Base-by-base conservation (phyloP, 2,888 invertebrate species). In the Isoperla grammatica region DNA sequence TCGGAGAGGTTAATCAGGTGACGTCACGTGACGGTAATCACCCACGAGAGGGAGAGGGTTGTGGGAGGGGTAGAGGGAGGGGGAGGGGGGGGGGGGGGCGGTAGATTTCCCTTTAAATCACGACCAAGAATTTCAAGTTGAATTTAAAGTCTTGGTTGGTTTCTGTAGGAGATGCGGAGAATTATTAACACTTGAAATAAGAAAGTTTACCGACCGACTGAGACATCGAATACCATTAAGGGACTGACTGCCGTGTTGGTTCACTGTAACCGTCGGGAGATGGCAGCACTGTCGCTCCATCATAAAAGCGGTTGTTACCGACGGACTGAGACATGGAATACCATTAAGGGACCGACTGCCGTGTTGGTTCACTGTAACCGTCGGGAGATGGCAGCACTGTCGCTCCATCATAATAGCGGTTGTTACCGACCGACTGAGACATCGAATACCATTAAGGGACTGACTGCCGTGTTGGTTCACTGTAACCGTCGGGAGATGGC, bases 1-100 rank as follows among this genome's bases (percentile, higher is more conserved):
- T 29, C 29, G 29, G 29, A 29, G 53, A 19, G 53, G 53, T 53
- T 19, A 53, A 53, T 53, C 53, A 53, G n/a, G 50, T 37, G 39
- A 53, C 17, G 53, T 53, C 53, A 53, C 39, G 53, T 50, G 53
- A 39, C 53, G 19, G 39, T 53, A 39, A 50, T 50, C 50, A 50
- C 50, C 35, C 50, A 29, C 29, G 13, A 6, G 48, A 15, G n/a
- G n/a, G n/a, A n/a, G n/a, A n/a, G 46, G 46, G 46, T 15, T 17
- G 42, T n/a, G 42, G 42, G 4, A 11, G 42, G 42, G 42, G 9
- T 3, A 42, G 42, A 37, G 42, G 42, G 42, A 6, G n/a, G 42
- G 42, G 42, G 42, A 42, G 42, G 42, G 15, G 42, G 11, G 42
- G 11, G 15, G 12, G 42, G 15, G 13, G 37, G 37, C 8, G 37